These are phyloP conservation scores for Nothura maculosa DNA, from an alignment of 2,797 vertebrate genomes.

Conservation along the genomic window DNA sequence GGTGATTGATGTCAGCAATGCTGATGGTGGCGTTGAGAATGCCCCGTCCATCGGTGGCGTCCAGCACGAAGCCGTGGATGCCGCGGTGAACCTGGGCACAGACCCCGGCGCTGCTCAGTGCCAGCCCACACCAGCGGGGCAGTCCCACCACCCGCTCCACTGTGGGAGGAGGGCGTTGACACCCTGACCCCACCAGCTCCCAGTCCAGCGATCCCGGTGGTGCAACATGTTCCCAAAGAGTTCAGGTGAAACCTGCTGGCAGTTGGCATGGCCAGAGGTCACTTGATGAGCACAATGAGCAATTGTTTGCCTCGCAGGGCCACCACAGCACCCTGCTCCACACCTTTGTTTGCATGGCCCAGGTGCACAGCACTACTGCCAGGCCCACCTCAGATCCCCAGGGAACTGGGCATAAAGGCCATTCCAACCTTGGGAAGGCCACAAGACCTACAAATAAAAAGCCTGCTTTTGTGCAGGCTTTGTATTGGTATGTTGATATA, in stretches of 20 bases:
- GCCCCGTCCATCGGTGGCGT: slow-evolving; percentile 87
- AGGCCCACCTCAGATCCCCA: neutral
- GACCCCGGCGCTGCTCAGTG: neutral
- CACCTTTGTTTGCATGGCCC: slow-evolving; percentile 55
- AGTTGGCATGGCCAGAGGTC: neutral
- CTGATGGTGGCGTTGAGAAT: slow-evolving; percentile 94
- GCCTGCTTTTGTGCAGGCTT: too few species aligned
- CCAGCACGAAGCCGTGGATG: slow-evolving; percentile 91
- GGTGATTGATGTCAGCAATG: slow-evolving; percentile 88
- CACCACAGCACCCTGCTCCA: neutral
- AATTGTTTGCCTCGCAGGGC: slow-evolving; percentile 29
- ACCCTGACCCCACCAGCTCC: neutral
- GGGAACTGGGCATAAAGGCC: neutral
- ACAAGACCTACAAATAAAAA: neutral
- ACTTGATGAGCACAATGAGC: slow-evolving; percentile 1
- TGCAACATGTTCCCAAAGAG: neutral
- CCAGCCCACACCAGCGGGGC: neutral
- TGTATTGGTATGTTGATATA: too few species aligned
- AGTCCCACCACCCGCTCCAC: neutral
- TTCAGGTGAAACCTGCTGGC: neutral
- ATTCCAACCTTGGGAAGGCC: neutral
- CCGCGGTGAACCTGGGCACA: slow-evolving; percentile 90
- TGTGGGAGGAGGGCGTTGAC: neutral
- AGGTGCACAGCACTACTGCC: neutral
- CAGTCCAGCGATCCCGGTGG: neutral